Percentiles rank a stretch among this genome's conserved stretches.
Evolutionary conservation across 2,888 invertebrate species (phyloP).

Genomic region (Quadroppia sp.): DNA sequence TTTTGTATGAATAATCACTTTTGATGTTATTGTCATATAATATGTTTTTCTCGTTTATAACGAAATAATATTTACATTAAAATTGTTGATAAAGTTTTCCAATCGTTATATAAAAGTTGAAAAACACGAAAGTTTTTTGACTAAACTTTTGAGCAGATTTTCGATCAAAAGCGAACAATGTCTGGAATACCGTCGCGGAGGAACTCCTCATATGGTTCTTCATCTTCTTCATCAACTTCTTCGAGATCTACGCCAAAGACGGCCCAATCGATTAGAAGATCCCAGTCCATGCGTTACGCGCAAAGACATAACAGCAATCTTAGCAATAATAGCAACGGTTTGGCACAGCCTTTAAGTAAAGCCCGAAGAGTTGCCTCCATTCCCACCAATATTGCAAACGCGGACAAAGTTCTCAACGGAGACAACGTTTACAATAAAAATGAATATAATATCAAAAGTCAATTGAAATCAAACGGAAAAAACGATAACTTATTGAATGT

Average conservation of each 20-base stretch:
- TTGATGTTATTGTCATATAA: not conserved
- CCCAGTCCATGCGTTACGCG: slow-evolving; percentile 33
- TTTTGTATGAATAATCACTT: not conserved
- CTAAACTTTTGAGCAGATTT: not conserved
- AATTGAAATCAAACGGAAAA: not conserved
- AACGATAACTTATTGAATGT: slow-evolving; percentile 8
- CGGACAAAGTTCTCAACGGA: not conserved
- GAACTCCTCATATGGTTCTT: slow-evolving; percentile 24
- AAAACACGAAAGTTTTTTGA: not conserved
- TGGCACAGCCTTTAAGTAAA: not conserved
- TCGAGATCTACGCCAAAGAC: not conserved
- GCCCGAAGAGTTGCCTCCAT: slow-evolving; percentile 22
- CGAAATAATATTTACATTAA: not conserved
- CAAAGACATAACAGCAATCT: slow-evolving; percentile 28
- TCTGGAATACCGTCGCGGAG: slow-evolving; percentile 14
- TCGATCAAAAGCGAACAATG: no score
- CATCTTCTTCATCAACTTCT: not conserved
- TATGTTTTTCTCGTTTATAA: not conserved
- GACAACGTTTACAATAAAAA: slow-evolving; percentile 3
- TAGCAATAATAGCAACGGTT: slow-evolving; percentile 2
- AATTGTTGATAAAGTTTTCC: not conserved
- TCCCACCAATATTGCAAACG: slow-evolving; percentile 5
- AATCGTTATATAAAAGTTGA: not conserved
- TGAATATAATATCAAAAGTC: slow-evolving; percentile 1
- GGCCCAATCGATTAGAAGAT: slow-evolving; percentile 14